Base-by-base conservation (phyloP, 2,113 vertebrate genomes). In the Smithornis capensis region DNA sequence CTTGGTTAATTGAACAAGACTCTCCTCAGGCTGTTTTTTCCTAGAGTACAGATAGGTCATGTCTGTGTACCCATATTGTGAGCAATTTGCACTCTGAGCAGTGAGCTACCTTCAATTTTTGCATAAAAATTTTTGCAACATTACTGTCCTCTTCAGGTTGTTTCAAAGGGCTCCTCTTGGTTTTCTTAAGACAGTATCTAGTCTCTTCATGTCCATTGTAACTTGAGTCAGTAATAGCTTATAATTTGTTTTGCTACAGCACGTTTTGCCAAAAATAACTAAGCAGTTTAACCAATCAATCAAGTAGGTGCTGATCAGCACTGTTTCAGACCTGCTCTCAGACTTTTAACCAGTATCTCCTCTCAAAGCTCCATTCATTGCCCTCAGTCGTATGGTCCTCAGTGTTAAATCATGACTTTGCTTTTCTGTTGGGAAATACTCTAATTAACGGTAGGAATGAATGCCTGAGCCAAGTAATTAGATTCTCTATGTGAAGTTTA, bases 381-480 rank as follows among this genome's bases (percentile, higher is more conserved):
- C 75, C 59, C 19, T 88, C 37, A 25, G 50, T 87, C 47, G 14
- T 53, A 35, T 6, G 28, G 44, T 62, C 56, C 47, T 96, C 21
- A 2, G 28, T 69, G 71, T 86, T 93, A 87, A 75, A 65, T 86
- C 55, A 42, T 35, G 50, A 75, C 45, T 92, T 65, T 67, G 56
- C 56, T 74, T 81, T 92, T 88, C 90, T 92, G 42, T 67, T 85
- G 88, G 86, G 92, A 95, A 71, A 94, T 94, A 86, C 71, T 47
- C 79, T 93, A 80, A 92, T 95, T 92, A 96, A 83, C 79, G 77
- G 79, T 64, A 73, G 50, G 37, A 80, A 74, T 23, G 50, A 86
- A 83, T 52, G 79, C 59, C 75, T 90, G 80, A 93, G 68, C 68
- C 88, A 86, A 88, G 63, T 86, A 94, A 97, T 93, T 80, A 74